These are phyloP conservation scores for Saxicola maurus DNA, from an alignment of 2,797 vertebrate genomes.

Conservation along the genomic window DNA sequence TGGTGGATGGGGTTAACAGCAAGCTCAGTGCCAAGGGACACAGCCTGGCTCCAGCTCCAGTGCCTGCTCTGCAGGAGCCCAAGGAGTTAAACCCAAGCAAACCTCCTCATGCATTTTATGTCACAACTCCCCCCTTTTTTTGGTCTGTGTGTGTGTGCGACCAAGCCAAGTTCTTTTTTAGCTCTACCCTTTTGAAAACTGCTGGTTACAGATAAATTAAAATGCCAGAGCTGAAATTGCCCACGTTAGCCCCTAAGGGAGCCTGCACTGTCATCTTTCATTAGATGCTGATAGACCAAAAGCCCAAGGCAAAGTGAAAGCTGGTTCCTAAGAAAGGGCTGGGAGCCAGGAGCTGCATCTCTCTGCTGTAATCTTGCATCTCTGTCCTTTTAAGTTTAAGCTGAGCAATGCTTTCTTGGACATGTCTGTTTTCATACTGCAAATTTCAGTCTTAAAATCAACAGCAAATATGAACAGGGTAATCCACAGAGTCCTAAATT, in stretches of 20 bases:
- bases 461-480: conserved; percentile 33
- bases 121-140: neutral
- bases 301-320: conserved; percentile 71
- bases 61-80: neutral
- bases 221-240: conserved; percentile 69
- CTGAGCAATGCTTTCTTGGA: conserved; percentile 47
- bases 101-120: conserved; percentile 26
- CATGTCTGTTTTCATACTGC: conserved; percentile 48
- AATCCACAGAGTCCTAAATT: conserved; percentile 45
- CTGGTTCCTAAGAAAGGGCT: conserved; percentile 55
- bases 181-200: conserved; percentile 66
- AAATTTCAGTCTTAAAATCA: conserved; percentile 52
- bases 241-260: conserved; percentile 77
- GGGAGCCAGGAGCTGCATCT: conserved; percentile 49
- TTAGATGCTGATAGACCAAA: conserved; percentile 79
- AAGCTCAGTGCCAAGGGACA: neutral
- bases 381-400: conserved; percentile 60
- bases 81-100: conserved; percentile 39
- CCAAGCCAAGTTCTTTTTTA: conserved; percentile 54
- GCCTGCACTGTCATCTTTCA: conserved; percentile 76
- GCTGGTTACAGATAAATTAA: conserved; percentile 74
- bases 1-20: neutral
- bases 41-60: neutral
- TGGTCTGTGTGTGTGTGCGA: conserved; percentile 3
- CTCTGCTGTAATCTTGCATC: conserved; percentile 64